Evolutionary conservation across 2,888 invertebrate genomes (phyloP).

Genomic region (Cataglyphis rosenhaueri): DNA sequence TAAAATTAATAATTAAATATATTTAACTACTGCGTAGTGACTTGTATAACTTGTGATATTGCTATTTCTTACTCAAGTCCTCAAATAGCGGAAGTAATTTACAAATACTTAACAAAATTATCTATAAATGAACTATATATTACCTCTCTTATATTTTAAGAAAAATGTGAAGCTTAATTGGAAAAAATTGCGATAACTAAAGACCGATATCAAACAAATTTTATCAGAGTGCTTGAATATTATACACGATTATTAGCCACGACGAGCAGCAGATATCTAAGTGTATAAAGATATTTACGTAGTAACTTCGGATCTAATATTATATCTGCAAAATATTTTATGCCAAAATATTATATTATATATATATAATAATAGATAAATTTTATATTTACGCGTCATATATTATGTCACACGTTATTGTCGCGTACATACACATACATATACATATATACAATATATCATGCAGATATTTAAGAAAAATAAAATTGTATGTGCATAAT

Average conservation of each 20-base stretch:
- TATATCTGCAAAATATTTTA: background rate
- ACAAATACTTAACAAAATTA: conserved; percentile 51
- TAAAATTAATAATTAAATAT: conserved; percentile 8
- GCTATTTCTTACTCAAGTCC: conserved; percentile 27
- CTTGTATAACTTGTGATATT: conserved; percentile 23
- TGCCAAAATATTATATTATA: conserved; percentile 4
- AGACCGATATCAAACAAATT: background rate
- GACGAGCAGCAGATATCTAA: background rate
- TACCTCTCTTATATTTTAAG: conserved; percentile 57
- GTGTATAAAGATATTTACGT: background rate
- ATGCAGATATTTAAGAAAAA: conserved; percentile 32
- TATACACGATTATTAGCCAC: background rate
- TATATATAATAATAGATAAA: conserved; percentile 38
- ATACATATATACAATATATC: background rate
- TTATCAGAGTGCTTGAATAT: background rate
- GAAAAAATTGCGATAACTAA: background rate
- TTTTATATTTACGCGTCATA: conserved; percentile 19
- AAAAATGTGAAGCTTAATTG: background rate
- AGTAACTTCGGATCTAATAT: background rate
- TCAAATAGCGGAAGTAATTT: conserved; percentile 35
- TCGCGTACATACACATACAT: background rate
- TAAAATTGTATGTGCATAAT: conserved; percentile 38
- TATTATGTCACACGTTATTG: background rate
- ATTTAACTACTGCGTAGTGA: conserved; percentile 34
- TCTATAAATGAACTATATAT: conserved; percentile 55